Evolutionary conservation across 2,888 invertebrate species (phyloP).

Genomic region (Antheraea yamamai): DNA sequence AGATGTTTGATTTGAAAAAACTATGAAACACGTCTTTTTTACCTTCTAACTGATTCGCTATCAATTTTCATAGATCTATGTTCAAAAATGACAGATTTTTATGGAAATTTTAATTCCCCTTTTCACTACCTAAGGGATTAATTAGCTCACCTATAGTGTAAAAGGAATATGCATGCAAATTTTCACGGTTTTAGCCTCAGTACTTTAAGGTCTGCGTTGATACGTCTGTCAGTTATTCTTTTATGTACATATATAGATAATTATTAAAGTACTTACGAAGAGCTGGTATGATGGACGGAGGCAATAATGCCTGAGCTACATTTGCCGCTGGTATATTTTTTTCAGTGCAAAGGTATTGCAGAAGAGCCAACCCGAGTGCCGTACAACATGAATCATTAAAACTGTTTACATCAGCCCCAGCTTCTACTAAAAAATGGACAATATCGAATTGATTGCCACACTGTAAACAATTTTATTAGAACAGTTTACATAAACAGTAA

Average conservation of each 20-base stretch:
- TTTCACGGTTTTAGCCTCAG: no score
- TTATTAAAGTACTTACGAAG: constrained; percentile 36
- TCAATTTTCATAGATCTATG: no score
- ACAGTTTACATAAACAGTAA: neutral
- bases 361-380: constrained; percentile 67
- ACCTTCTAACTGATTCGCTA: neutral
- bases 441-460: constrained; percentile 58
- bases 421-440: constrained; percentile 70
- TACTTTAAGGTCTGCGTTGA: no score
- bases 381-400: constrained; percentile 81
- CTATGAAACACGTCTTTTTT: no score
- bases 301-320: constrained; percentile 53
- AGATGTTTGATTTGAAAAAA: no score
- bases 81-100: no score
- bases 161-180: no score
- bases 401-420: constrained; percentile 75
- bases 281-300: constrained; percentile 34
- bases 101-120: no score
- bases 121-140: no score
- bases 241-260: neutral
- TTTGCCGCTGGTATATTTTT: constrained; percentile 44
- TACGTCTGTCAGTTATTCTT: no score
- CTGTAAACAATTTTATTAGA: constrained; percentile 35
- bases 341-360: constrained; percentile 58
- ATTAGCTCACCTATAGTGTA: no score